Evolutionary conservation across 2,797 vertebrate species (phyloP).

Genomic region (Erethizon dorsatum): DNA sequence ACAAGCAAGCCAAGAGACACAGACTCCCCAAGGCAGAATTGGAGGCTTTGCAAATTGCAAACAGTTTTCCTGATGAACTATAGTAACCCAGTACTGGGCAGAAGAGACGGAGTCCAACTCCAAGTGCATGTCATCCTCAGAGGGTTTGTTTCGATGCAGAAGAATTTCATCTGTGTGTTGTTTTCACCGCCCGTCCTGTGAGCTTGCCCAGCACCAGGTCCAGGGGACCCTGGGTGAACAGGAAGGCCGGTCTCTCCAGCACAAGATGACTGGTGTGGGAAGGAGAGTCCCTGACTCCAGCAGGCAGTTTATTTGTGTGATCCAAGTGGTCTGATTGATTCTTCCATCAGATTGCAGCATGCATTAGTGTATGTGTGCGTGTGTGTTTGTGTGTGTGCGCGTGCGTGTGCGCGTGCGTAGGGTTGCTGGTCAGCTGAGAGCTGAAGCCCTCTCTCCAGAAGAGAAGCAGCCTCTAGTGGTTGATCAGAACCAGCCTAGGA

Average conservation of each 20-base stretch:
- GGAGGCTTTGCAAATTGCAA: conserved; percentile 55
- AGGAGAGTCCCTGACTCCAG: not conserved
- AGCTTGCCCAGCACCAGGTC: not conserved
- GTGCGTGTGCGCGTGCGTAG: not conserved
- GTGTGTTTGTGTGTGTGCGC: not conserved
- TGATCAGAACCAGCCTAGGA: not conserved
- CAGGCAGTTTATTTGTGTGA: not conserved
- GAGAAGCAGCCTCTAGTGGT: not conserved
- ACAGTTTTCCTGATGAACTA: conserved; percentile 57
- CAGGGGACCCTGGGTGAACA: not conserved
- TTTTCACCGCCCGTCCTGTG: not conserved
- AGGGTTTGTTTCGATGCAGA: conserved; percentile 33
- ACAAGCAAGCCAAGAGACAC: conserved; percentile 60
- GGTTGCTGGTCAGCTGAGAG: not conserved
- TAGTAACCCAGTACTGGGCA: conserved; percentile 52
- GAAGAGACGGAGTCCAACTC: not conserved
- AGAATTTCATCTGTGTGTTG: conserved; percentile 27
- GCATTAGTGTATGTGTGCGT: not conserved
- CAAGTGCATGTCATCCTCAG: not conserved
- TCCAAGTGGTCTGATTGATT: not conserved
- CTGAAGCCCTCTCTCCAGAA: not conserved
- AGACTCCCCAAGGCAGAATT: not conserved
- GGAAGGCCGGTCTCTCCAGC: not conserved
- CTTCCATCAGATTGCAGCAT: not conserved
- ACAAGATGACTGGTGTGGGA: not conserved